phyloP scores from a whole-genome alignment of 1,140 invertebrate species.

The Hylyphantes graminicola region DNA sequence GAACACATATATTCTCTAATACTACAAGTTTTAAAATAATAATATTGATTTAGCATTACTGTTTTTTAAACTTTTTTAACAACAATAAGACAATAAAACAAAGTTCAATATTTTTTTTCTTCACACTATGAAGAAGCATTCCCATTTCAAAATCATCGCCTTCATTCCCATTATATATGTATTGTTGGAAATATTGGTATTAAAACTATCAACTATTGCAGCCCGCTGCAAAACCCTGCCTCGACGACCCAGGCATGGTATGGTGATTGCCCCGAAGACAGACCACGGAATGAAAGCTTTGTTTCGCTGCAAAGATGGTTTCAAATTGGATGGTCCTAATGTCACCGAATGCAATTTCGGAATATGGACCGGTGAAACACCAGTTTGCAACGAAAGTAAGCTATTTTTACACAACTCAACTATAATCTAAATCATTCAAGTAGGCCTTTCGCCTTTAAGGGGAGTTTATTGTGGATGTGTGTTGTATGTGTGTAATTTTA shows the following conservation, averaged over 20 bases:
- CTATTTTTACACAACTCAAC: neutral
- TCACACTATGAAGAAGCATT: too few species aligned
- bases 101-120: too few species aligned
- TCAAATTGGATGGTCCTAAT: constrained; percentile 77
- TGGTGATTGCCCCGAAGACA: constrained; percentile 95
- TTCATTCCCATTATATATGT: too few species aligned
- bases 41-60: too few species aligned
- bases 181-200: too few species aligned
- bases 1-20: too few species aligned
- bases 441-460: neutral
- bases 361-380: constrained; percentile 89
- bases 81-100: too few species aligned
- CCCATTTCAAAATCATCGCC: too few species aligned
- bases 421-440: neutral
- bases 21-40: too few species aligned
- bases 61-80: too few species aligned
- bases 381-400: constrained; percentile 84
- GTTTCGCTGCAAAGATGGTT: constrained; percentile 94
- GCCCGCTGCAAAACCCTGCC: constrained; percentile 87
- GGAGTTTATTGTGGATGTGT: neutral
- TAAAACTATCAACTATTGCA: neutral
- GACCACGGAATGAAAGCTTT: constrained; percentile 93
- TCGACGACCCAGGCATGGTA: constrained; percentile 85
- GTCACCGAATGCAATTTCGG: constrained; percentile 89
- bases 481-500: too few species aligned